Percentiles rank a stretch among this genome's conserved stretches.
Conservation (phyloP, 2,113 vertebrate genomes). For the Apeltes quadracus region DNA sequence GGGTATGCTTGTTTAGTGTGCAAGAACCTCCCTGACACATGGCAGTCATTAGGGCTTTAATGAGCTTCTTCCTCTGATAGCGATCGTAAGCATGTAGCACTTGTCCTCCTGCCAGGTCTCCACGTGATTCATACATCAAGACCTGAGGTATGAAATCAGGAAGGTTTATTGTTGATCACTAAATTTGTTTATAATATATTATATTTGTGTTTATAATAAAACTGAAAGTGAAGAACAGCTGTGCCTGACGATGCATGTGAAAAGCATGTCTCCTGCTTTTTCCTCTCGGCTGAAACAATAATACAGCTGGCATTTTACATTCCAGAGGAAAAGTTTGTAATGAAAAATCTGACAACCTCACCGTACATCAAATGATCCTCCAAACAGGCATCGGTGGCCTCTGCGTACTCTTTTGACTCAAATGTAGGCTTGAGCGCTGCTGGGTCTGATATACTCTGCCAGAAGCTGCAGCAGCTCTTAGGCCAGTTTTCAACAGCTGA, state of each 20-base stretch:
- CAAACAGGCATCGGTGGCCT: background rate
- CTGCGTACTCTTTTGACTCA: background rate
- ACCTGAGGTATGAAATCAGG: conserved; percentile 34
- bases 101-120: conserved; percentile 3
- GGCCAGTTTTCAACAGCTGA: background rate
- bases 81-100: conserved; percentile 44
- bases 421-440: conserved; percentile 1
- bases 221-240: conserved; percentile 22
- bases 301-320: conserved; percentile 16
- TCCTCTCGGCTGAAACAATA: conserved; percentile 15
- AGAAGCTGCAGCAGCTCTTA: conserved; percentile 8
- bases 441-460: background rate
- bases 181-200: too few relatives aligned
- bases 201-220: background rate
- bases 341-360: background rate
- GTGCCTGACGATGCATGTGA: conserved; percentile 15
- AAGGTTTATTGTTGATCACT: conserved; percentile 12
- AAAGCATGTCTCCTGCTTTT: conserved; percentile 16
- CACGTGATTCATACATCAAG: conserved; percentile 2
- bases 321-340: conserved; percentile 1
- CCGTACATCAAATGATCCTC: background rate
- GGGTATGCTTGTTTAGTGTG: conserved; percentile 48
- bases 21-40: conserved; percentile 54
- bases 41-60: conserved; percentile 59
- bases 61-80: conserved; percentile 62